Base-by-base conservation (phyloP, 2,797 vertebrate species). In the Hafferia zeledoni region DNA sequence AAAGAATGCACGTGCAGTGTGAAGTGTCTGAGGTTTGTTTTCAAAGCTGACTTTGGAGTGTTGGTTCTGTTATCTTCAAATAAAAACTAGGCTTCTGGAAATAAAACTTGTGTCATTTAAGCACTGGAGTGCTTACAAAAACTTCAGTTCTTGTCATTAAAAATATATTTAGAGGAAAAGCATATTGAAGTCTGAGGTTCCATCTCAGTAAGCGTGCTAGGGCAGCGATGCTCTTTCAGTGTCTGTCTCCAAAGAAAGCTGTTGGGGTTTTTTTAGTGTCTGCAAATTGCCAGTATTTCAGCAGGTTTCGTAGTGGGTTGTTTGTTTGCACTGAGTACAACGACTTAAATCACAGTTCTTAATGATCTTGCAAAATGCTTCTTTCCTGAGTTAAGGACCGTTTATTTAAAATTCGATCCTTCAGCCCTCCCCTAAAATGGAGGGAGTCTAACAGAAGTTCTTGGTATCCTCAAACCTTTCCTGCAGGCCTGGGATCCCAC, bases 401-500 rank as follows among this genome's bases (percentile, higher is more conserved):
- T 5, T 25, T 63, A 17, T 35, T 77, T 53, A 28, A 56, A 79
- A 31, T 31, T 24, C 31, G 22, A 18, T 60, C 33, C 30, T 71
- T 83, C 20, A 30, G 24, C n/a, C 41, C 4, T 30, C 11, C n/a
- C 43, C 52, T 65, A 2, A 56, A 35, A 12, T 4, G 7, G 39
- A 57, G 52, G 2, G 11, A 55, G 13, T 31, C 8, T 24, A 1
- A 2, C 0, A 1, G 53, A 17, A 20, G 5, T 18, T 75, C 59
- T 67, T 77, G 81, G 7, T 70, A 3, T 43, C 67, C 52, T 15
- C 56, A 64, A 13, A 30, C 33, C 7, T 4, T 28, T 1, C 37
- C 17, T 22, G 60, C 39, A 52, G 74, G 39, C 70, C 1, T 0
- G 35, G 37, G 35, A 22, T 75, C 25, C n/a, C 19, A 19, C 35